Conservation (phyloP, 2,113 vertebrate genomes). For the Xiphorhynchus elegans region DNA sequence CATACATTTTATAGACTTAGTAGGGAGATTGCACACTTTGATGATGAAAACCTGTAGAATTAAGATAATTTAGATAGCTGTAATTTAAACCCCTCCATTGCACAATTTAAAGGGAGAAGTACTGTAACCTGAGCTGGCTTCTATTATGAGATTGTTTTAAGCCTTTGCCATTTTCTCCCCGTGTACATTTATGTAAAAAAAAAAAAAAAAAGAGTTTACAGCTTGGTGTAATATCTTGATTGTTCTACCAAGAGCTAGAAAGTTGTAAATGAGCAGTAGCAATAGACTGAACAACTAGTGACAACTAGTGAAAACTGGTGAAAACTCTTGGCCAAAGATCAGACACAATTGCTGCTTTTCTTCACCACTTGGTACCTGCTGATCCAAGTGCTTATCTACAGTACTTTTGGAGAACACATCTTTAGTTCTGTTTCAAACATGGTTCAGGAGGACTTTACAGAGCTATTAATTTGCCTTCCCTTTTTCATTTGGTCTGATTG, state of each 20-base stretch:
- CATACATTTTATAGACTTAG: background rate
- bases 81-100: background rate
- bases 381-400: background rate
- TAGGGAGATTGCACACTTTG: background rate
- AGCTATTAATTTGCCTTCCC: background rate
- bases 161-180: background rate
- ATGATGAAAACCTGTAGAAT: background rate
- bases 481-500: background rate
- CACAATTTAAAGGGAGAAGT: background rate
- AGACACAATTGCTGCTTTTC: background rate
- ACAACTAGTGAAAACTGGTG: background rate
- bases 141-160: background rate
- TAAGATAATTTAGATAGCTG: background rate
- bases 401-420: background rate
- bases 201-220: background rate
- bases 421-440: background rate
- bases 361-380: background rate
- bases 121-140: background rate
- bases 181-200: background rate
- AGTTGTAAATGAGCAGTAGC: background rate
- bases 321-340: background rate
- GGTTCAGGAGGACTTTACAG: background rate
- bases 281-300: background rate
- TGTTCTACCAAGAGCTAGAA: background rate
- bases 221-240: background rate